Evolutionary conservation across 2,797 vertebrate genomes (phyloP).

Genomic region (Avahi laniger): DNA sequence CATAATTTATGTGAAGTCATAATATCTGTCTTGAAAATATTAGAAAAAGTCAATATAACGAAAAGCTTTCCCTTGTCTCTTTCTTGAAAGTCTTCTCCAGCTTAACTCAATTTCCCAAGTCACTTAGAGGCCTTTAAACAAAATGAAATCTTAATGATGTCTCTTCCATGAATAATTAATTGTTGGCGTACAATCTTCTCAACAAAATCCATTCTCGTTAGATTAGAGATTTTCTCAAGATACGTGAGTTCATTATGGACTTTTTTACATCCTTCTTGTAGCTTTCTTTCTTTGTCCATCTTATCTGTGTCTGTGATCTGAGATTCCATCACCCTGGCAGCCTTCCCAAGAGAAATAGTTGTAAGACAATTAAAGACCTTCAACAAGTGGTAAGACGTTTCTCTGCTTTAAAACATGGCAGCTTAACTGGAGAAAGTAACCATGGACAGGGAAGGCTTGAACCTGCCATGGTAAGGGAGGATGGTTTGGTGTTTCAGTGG

Average conservation of each 20-base stretch:
- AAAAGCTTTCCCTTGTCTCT: constrained; percentile 86
- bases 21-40: constrained; percentile 83
- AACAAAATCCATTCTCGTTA: constrained; percentile 98
- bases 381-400: background rate
- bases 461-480: background rate
- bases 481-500: background rate
- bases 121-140: constrained; percentile 91
- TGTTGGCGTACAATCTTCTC: constrained; percentile 90
- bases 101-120: constrained; percentile 94
- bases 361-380: background rate
- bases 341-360: constrained; percentile 1
- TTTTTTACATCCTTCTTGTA: constrained; percentile 83
- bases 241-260: constrained; percentile 88
- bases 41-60: constrained; percentile 85
- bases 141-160: constrained; percentile 96
- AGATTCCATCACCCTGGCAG: constrained; percentile 40
- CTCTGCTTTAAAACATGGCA: background rate
- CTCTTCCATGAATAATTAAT: constrained; percentile 99
- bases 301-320: constrained; percentile 67
- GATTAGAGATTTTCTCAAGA: constrained; percentile 94
- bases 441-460: background rate
- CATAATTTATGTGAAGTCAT: constrained; percentile 79
- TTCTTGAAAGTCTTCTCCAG: constrained; percentile 85
- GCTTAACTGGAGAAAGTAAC: background rate
- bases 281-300: constrained; percentile 78